Evolutionary conservation across 2,888 invertebrate species (phyloP).

Genomic region (Nomada fucata): DNA sequence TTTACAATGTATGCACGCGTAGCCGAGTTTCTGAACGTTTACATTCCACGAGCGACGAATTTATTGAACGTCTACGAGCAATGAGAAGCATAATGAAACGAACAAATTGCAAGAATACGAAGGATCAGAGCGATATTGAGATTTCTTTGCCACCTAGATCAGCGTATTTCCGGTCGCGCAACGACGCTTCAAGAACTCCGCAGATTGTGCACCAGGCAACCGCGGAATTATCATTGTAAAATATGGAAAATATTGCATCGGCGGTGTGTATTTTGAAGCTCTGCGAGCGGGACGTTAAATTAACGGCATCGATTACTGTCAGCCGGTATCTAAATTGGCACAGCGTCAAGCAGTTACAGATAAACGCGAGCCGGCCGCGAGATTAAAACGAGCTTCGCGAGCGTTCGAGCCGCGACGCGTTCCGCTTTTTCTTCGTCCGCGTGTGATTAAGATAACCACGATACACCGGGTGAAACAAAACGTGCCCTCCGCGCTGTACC

Average conservation of each 20-base stretch:
- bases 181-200: neutral
- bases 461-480: too few species aligned
- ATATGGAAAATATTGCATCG: slow-evolving; percentile 21
- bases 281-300: slow-evolving; percentile 24
- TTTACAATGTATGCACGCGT: too few species aligned
- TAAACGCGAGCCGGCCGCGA: slow-evolving; percentile 33
- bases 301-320: slow-evolving; percentile 41
- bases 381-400: slow-evolving; percentile 39
- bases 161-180: neutral
- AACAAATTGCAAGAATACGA: neutral
- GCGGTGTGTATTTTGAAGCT: slow-evolving; percentile 8
- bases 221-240: slow-evolving; percentile 14
- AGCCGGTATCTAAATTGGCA: slow-evolving; percentile 49
- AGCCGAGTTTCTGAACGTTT: too few species aligned
- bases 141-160: neutral
- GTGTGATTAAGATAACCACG: too few species aligned
- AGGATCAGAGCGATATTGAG: neutral
- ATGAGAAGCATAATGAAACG: too few species aligned
- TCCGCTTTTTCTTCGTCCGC: neutral
- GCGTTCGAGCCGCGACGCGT: slow-evolving; percentile 15
- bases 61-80: too few species aligned
- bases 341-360: slow-evolving; percentile 43
- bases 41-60: too few species aligned
- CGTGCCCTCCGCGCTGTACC: too few species aligned
- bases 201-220: neutral